A percentile compares a stretch with the other conserved stretches of the same genome.
phyloP scores from a whole-genome alignment of 2,888 invertebrate genomes.

The Labia minor region DNA sequence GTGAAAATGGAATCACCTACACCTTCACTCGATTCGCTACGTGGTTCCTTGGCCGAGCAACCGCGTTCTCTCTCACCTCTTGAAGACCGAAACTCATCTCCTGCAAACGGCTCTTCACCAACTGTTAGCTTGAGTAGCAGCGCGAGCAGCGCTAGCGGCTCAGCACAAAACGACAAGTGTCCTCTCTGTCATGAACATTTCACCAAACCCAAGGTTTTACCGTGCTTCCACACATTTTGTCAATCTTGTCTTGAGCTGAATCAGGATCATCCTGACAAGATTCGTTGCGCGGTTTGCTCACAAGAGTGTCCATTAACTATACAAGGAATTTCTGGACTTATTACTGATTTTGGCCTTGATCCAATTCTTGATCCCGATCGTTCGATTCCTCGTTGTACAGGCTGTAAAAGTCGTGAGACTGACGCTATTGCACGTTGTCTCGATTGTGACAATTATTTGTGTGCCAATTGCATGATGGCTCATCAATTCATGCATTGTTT shows the following conservation, averaged over 20 bases:
- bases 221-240: slow-evolving; percentile 78
- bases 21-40: slow-evolving; percentile 85
- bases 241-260: slow-evolving; percentile 67
- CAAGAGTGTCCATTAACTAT: slow-evolving; percentile 40
- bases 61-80: slow-evolving; percentile 50
- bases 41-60: slow-evolving; percentile 75
- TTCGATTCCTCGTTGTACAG: slow-evolving; percentile 70
- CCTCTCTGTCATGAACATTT: slow-evolving; percentile 65
- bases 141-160: slow-evolving; percentile 21
- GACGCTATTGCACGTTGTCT: slow-evolving; percentile 92
- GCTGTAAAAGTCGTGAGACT: slow-evolving; percentile 89
- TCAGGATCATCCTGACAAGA: slow-evolving; percentile 55
- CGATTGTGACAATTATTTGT: slow-evolving; percentile 92
- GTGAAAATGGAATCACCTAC: slow-evolving; percentile 88
- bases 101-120: slow-evolving; percentile 77
- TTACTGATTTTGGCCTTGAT: slow-evolving; percentile 52
- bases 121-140: slow-evolving; percentile 39
- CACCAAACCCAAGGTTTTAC: slow-evolving; percentile 60
- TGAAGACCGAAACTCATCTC: slow-evolving; percentile 51
- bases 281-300: slow-evolving; percentile 61
- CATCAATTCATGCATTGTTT: slow-evolving; percentile 99
- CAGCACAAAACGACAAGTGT: slow-evolving; percentile 37
- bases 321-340: slow-evolving; percentile 52
- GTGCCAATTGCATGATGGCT: slow-evolving; percentile 95
- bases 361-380: slow-evolving; percentile 55